phyloP scores from a whole-genome alignment of 1,140 invertebrate species.

The Laodelphax striatellus region DNA sequence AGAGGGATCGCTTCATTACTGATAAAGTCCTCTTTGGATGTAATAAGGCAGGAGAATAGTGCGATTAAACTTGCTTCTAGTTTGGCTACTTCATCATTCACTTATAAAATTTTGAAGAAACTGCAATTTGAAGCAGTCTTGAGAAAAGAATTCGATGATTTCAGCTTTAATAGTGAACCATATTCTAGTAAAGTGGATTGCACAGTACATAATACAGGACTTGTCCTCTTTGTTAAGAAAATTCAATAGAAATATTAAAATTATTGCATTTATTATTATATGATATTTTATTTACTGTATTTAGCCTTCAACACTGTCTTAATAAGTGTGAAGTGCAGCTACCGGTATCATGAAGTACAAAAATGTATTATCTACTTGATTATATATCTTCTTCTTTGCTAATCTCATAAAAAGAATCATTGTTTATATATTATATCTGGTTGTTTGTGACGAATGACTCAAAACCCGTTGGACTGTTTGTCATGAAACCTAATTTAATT shows the following conservation, averaged over 20 bases:
- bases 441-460: no score
- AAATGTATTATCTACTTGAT: no score
- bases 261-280: no score
- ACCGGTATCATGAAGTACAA: no score
- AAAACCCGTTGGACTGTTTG: no score
- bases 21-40: not conserved
- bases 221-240: not conserved
- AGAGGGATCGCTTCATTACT: not conserved
- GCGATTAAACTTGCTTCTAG: not conserved
- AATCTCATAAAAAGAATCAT: no score
- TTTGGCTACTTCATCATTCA: not conserved
- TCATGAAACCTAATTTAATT: no score
- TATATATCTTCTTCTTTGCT: no score
- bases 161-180: constrained; percentile 25
- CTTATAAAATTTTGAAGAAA: not conserved
- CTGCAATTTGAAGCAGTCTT: not conserved
- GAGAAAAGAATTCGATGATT: constrained; percentile 16
- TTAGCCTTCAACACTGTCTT: no score
- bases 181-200: constrained; percentile 3
- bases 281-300: no score
- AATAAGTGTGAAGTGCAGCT: no score
- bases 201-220: not conserved
- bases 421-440: no score
- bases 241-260: not conserved
- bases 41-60: not conserved